Evolutionary conservation across 2,113 vertebrate species (phyloP).

Genomic region (Antechinus stuartii): DNA sequence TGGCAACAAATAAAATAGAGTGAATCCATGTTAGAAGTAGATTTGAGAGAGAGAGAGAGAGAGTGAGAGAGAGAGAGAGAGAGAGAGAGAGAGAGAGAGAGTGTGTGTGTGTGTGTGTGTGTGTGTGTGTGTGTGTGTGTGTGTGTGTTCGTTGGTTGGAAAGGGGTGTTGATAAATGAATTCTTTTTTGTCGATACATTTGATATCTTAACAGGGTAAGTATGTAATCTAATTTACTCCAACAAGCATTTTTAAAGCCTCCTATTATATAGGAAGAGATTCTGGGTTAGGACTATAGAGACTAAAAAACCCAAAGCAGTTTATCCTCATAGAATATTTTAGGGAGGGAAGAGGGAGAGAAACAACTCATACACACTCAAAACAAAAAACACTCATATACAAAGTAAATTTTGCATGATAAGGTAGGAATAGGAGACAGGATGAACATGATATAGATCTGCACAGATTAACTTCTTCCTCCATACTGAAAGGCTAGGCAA

Average conservation of each 20-base stretch:
- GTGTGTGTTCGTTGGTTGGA: neutral
- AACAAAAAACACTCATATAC: neutral
- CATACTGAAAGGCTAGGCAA: slow-evolving; percentile 3
- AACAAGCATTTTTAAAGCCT: neutral
- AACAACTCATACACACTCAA: neutral
- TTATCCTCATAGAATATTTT: neutral
- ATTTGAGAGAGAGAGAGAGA: neutral
- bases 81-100: neutral
- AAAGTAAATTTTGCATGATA: neutral
- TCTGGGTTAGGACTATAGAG: neutral
- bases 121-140: neutral
- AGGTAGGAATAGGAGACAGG: neutral
- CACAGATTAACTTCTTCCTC: neutral
- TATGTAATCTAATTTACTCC: neutral
- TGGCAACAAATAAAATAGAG: neutral
- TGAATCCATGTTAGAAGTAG: neutral
- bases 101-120: neutral
- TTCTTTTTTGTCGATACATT: neutral
- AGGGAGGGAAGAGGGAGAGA: neutral
- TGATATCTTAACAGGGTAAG: neutral
- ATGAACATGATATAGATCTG: neutral
- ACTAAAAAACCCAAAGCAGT: neutral
- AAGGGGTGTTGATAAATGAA: neutral
- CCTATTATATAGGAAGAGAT: neutral
- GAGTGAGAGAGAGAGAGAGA: neutral